These are phyloP conservation scores for Eudyptes chrysolophus DNA, from an alignment of 2,113 vertebrate genomes.

Conservation along the genomic window DNA sequence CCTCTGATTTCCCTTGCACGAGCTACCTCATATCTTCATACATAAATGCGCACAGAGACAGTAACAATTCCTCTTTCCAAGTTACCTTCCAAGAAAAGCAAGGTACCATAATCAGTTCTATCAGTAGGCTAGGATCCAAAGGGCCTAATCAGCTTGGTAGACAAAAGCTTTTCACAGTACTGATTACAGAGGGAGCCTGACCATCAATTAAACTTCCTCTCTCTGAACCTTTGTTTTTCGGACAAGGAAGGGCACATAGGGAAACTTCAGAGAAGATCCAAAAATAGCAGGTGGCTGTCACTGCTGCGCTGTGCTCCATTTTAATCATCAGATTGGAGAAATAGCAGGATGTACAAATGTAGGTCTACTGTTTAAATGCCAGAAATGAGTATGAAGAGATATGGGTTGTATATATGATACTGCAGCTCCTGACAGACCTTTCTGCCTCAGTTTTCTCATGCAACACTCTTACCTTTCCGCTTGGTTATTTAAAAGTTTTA, in stretches of 20 bases:
- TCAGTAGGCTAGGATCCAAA: not conserved
- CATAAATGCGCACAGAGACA: not conserved
- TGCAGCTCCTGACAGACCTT: not conserved
- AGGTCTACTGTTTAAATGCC: not conserved
- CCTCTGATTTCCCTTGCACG: not conserved
- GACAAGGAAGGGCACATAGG: not conserved
- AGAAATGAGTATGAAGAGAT: not conserved
- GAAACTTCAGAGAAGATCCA: conserved; percentile 1
- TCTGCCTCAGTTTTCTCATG: not conserved
- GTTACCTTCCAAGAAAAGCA: not conserved
- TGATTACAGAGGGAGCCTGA: not conserved
- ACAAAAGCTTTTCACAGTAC: not conserved
- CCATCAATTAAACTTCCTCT: not conserved
- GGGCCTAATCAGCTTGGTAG: not conserved
- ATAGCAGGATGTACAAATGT: not conserved
- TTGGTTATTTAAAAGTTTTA: not conserved
- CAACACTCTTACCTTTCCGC: not conserved
- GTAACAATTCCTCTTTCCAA: not conserved
- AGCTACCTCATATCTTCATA: not conserved
- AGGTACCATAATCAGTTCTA: not conserved
- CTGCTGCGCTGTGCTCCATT: not conserved
- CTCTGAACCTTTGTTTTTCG: not conserved
- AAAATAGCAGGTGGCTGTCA: conserved; percentile 43
- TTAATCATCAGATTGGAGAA: conserved; percentile 12
- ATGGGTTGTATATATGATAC: not conserved